Evolutionary conservation across 2,797 vertebrate genomes (phyloP), one percentile per base, ranked within the genome.

Genomic region (Enteromius mattozi): DNA sequence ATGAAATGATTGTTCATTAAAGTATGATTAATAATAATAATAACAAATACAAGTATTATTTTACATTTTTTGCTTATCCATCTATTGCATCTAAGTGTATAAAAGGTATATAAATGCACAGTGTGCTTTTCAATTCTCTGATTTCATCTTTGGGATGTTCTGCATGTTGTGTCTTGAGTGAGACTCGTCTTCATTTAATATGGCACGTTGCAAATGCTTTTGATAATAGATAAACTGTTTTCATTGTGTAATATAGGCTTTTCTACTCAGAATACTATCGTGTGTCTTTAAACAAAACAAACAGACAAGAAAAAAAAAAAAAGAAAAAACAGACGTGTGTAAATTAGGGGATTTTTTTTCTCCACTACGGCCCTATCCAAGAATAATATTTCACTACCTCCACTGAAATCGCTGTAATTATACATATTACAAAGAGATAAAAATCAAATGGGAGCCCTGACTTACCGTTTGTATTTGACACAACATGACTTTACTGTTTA

Each of bases 341-440:
- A 37, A 76, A 85, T 40, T 56, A 37, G 71, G 61, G 81, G 14
- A 69, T 61, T 82, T 70, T 45, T 88, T 5, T 0, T 9, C 87
- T 89, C 88, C 83, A 78, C 80, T 30, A 82, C 14, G 33, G 54
- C n/a, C 14, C 16, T 21, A 76, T 93, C 89, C 87, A 91, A 90
- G 86, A 92, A 88, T 75, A 91, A 92, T 72, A 90, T 16, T 33
- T 27, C 3, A 42, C 69, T 40, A 77, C 80, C 75, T 87, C 51
- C 81, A 85, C 87, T 68, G 33, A 76, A 70, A 86, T 85, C 56
- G 65, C 80, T 47, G 47, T 85, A 87, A 91, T 83, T 87, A 77
- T 86, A 80, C 68, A 74, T 69, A 54, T 83, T 66, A 91, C 79
- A 88, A 86, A 86, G 54, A 87, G 24, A 54, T 81, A 89, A 86